Evolutionary conservation across 1,140 invertebrate genomes (phyloP), one percentile per base, ranked within the genome.

Genomic region (Cephus cinctus): DNA sequence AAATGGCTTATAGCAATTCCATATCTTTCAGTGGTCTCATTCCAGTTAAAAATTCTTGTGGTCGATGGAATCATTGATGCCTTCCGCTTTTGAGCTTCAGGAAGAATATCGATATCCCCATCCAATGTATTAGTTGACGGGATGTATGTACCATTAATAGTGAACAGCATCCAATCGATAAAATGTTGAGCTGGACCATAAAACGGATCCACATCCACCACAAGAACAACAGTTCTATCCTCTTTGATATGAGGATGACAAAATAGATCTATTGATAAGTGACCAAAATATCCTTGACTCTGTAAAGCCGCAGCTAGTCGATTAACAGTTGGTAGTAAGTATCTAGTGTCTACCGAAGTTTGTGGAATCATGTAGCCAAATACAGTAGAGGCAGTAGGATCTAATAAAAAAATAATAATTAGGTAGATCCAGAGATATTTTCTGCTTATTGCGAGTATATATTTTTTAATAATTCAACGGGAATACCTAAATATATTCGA

Each of bases 151-250:
- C 57, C 57, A 30, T 54, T 47, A 8, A 48, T 60, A 2, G 48
- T 43, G 22, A 55, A 52, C 30, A 50, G 35, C 43, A 57, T 43
- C 57, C 52, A 55, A 20, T 60, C 57, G 8, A 60, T n/a, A 14
- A 47, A 57, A 16, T 48, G 45, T 6, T 60, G 55, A 8, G 12
- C 11, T 6, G 43, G 18, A 0, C 43, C 44, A 38, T 60, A 60
- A 32, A 22, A 52, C 3, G 56, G 52, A 22, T 42, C 6, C 0
- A 47, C 32, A 12, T 55, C 43, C 4, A 52, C n/a, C 5, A 60
- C 0, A 3, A 50, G n/a, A 2, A 46, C 34, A 0, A 47, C 1
- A 0, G 52, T 9, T 20, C 45, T 55, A 0, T 55, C 46, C 0
- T 45, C 30, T 0, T 12, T 18, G n/a, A 47, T 47, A 0, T 40